These are phyloP conservation scores for Indicator maculatus DNA, from an alignment of 2,113 vertebrate species.

Conservation along the genomic window DNA sequence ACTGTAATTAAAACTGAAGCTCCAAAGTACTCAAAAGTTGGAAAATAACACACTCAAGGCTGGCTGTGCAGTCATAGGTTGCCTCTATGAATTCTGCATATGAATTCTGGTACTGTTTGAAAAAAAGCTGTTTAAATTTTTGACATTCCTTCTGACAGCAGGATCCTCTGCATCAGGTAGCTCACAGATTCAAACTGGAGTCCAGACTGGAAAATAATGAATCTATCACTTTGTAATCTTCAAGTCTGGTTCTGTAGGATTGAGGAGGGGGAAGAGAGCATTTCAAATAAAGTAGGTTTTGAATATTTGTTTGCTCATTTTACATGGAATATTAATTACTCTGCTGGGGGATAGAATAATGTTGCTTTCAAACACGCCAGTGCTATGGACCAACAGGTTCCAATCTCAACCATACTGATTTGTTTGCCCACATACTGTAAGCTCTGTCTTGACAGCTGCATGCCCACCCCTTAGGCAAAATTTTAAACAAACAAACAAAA, in stretches of 20 bases:
- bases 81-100: not conserved
- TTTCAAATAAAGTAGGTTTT: not conserved
- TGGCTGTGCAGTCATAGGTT: not conserved
- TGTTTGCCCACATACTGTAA: not conserved
- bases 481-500: not conserved
- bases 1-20: not conserved
- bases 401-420: not conserved
- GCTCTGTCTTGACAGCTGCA: not conserved
- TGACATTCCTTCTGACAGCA: not conserved
- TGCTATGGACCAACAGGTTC: not conserved
- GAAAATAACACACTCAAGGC: not conserved
- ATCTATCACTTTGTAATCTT: not conserved
- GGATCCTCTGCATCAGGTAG: not conserved
- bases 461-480: not conserved
- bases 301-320: not conserved
- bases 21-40: not conserved
- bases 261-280: accelerated
- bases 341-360: not conserved
- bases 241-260: not conserved
- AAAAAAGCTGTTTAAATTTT: not conserved
- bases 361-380: not conserved
- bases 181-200: not conserved
- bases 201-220: not conserved
- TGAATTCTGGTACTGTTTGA: not conserved
- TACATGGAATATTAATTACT: not conserved